phyloP scores from a whole-genome alignment of 2,888 invertebrate genomes.

The Harmothoe impar region DNA sequence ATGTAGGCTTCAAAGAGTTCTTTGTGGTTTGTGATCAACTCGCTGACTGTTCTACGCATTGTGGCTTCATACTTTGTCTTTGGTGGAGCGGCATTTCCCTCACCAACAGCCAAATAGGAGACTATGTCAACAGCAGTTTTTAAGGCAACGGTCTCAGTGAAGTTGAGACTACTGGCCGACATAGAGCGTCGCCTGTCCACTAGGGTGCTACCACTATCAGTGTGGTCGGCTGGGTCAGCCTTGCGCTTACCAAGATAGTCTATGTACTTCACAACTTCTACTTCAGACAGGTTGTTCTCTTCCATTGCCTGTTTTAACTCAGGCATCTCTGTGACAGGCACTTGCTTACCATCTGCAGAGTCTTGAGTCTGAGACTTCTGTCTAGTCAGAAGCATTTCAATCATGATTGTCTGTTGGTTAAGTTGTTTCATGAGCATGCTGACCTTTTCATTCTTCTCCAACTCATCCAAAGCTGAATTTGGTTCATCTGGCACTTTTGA shows the following conservation, averaged over 20 bases:
- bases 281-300: neutral
- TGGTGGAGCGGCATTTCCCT: slow-evolving; percentile 74
- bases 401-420: neutral
- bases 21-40: slow-evolving; percentile 79
- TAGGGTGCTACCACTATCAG: neutral
- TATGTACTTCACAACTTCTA: neutral
- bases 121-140: slow-evolving; percentile 12
- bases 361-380: neutral
- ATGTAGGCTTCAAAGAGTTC: slow-evolving; percentile 80
- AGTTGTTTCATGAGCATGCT: neutral
- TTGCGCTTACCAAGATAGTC: neutral
- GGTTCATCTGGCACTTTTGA: neutral
- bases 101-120: slow-evolving; percentile 6
- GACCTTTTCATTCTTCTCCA: neutral
- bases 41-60: slow-evolving; percentile 79
- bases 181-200: neutral
- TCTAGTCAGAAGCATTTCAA: neutral
- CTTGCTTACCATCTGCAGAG: neutral
- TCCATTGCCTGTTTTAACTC: neutral
- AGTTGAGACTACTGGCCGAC: neutral
- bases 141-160: neutral
- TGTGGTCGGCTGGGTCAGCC: neutral
- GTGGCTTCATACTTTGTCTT: slow-evolving; percentile 74
- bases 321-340: neutral
- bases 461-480: neutral